Evolutionary conservation across 2,113 vertebrate species (phyloP), one percentile per base, ranked within the genome.

Genomic region (Alexandromys fortis): DNA sequence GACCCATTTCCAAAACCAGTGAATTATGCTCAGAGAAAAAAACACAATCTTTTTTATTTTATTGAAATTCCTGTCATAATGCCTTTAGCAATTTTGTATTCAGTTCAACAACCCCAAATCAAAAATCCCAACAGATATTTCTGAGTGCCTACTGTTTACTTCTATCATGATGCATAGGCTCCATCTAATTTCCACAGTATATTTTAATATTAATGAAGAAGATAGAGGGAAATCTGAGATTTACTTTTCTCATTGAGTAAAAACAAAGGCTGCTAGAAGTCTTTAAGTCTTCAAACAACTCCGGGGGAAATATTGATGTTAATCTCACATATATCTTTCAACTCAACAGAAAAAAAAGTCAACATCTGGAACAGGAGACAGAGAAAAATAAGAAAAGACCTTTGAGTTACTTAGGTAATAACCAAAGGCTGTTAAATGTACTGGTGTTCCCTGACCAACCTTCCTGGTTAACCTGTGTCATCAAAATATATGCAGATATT

Each of bases 141-240:
- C 68, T 55, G 28, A 76, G 35, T 89, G 30, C 45, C 11, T 72
- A 73, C 45, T 77, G 4, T 91, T 22, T 90, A n/a, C 35, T 26
- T 78, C 33, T 61, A 86, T 67, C 21, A 72, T 61, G 26, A 79
- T 61, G 73, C 17, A 33, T 72, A 28, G 10, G 79, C 22, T 30
- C 17, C 30, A 81, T 91, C 2, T 70, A 87, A 89, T 89, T 96
- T 95, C 86, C 72, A 91, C 21, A 92, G 19, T 30, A 58, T 86
- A 96, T 90, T 86, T 90, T 87, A 89, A 89, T 73, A 93, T 38
- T 67, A 45, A 88, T 76, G 24, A 86, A 89, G 45, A 87, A 61
- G 2, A 76, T 38, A 73, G 5, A 30, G 9, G 82, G 63, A 76
- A 58, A 0, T 89, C n/a, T 22, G 47, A 58, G 4, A 22, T n/a